Percentiles rank a stretch among this genome's conserved stretches.
Conservation (phyloP, 1,140 invertebrate genomes). For the Drosophila pandora region DNA sequence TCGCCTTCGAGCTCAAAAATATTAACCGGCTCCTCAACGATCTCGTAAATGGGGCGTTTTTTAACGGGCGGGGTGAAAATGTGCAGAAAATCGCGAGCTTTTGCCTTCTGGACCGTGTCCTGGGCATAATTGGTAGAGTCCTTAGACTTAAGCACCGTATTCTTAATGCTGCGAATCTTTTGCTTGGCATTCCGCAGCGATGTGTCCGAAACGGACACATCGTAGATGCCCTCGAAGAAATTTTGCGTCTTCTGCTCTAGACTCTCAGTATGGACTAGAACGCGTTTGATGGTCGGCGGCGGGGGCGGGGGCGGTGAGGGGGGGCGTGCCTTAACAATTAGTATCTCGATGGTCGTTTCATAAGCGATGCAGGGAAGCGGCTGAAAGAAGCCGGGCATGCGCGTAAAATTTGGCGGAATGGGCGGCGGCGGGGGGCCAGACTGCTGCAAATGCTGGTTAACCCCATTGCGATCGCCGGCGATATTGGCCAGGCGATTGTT, state of each 20-base stretch:
- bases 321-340: slow-evolving; percentile 73
- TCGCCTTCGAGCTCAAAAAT: slow-evolving; percentile 70
- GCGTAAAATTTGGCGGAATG: slow-evolving; percentile 67
- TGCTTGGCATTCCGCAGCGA: slow-evolving; percentile 80
- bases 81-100: slow-evolving; percentile 80
- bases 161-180: slow-evolving; percentile 82
- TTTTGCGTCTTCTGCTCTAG: slow-evolving; percentile 80
- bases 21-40: slow-evolving; percentile 76
- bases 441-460: slow-evolving; percentile 35
- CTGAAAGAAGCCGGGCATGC: slow-evolving; percentile 83
- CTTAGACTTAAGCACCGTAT: slow-evolving; percentile 75
- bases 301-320: slow-evolving; percentile 77
- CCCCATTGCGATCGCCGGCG: slow-evolving; percentile 39
- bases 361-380: slow-evolving; percentile 82
- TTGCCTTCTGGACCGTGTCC: slow-evolving; percentile 83
- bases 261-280: slow-evolving; percentile 78
- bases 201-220: slow-evolving; percentile 67
- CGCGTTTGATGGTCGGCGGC: slow-evolving; percentile 72
- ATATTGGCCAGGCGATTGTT: slow-evolving; percentile 73
- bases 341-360: slow-evolving; percentile 81
- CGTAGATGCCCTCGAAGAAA: slow-evolving; percentile 81
- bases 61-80: slow-evolving; percentile 80
- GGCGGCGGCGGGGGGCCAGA: slow-evolving; percentile 71
- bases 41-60: slow-evolving; percentile 78
- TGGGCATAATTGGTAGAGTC: slow-evolving; percentile 82